Percentiles rank a stretch among this genome's conserved stretches.
phyloP scores from a whole-genome alignment of 1,140 invertebrate species.

The Sipha flava region DNA sequence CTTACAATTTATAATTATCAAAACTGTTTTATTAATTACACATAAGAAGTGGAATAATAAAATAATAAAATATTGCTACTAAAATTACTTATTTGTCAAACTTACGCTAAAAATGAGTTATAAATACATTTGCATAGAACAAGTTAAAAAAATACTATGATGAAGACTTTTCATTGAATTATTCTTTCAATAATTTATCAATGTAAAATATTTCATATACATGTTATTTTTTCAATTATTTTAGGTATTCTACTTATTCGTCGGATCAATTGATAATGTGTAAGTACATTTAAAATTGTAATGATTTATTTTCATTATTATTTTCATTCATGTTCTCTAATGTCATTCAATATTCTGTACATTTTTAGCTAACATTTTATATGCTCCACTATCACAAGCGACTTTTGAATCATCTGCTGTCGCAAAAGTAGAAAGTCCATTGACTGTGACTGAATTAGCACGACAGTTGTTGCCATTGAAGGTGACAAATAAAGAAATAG shows the following conservation, averaged over 20 bases:
- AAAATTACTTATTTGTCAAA: too few species aligned
- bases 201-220: background rate
- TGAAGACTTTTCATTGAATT: too few species aligned
- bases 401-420: background rate
- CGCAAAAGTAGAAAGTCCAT: background rate
- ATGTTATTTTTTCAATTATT: background rate
- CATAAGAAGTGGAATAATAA: too few species aligned
- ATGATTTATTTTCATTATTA: background rate
- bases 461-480: background rate
- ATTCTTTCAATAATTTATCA: too few species aligned
- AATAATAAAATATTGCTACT: too few species aligned
- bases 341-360: background rate
- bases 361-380: background rate
- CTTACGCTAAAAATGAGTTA: too few species aligned
- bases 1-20: too few species aligned
- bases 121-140: too few species aligned
- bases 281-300: background rate
- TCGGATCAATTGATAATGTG: background rate
- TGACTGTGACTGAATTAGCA: background rate
- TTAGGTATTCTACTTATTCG: background rate
- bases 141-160: too few species aligned
- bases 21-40: too few species aligned
- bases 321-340: background rate
- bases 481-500: slow-evolving; percentile 3
- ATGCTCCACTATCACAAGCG: background rate